Percentiles rank a stretch among this genome's conserved stretches.
phyloP scores from a whole-genome alignment of 2,888 invertebrate genomes.

The Ametastegia equiseti region DNA sequence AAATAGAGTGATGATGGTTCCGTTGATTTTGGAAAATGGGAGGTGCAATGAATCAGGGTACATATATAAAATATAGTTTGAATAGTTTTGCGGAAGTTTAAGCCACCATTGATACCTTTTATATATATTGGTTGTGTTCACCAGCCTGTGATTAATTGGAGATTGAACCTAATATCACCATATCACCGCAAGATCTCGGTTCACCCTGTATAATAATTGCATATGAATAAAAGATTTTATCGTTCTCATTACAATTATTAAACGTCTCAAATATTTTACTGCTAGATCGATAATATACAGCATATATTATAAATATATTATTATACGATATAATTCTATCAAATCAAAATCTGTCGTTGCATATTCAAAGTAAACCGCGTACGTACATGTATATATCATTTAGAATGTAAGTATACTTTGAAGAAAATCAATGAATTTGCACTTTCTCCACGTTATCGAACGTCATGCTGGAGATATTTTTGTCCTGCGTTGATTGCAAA shows the following conservation, averaged over 20 bases:
- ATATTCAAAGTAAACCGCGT: slow-evolving; percentile 12
- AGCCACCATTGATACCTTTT: neutral
- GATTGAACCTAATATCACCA: neutral
- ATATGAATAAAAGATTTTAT: slow-evolving; percentile 19
- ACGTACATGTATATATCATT: slow-evolving; percentile 13
- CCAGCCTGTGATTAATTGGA: neutral
- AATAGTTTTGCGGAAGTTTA: neutral
- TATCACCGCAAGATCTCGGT: neutral
- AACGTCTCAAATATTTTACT: slow-evolving; percentile 32
- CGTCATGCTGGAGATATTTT: neutral
- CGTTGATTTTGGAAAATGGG: neutral
- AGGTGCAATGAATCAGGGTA: slow-evolving; percentile 19
- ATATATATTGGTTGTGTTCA: neutral
- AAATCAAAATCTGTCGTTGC: slow-evolving; percentile 29
- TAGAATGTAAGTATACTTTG: neutral
- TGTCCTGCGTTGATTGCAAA: neutral
- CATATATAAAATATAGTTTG: slow-evolving; percentile 20
- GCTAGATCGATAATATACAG: neutral
- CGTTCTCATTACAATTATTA: slow-evolving; percentile 7
- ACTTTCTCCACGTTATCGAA: neutral
- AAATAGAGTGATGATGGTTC: neutral
- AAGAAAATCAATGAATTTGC: neutral
- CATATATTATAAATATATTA: slow-evolving; percentile 25
- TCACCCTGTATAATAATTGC: slow-evolving; percentile 21
- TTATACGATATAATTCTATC: slow-evolving; percentile 6